Evolutionary conservation across 1,140 invertebrate species (phyloP).

Genomic region (Drosophila leontia): DNA sequence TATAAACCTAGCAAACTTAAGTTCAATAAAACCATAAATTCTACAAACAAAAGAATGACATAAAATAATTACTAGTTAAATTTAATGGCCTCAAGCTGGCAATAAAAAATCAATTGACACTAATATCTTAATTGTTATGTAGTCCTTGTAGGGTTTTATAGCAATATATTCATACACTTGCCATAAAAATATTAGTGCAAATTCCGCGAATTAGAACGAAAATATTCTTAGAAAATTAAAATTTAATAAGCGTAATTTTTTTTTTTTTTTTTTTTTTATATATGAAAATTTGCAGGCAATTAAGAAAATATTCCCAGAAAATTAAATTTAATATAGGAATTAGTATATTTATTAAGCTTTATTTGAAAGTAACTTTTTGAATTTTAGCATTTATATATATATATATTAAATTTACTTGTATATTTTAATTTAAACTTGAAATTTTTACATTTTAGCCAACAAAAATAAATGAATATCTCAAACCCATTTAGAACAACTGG

Average conservation of each 20-base stretch:
- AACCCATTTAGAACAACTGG: not conserved
- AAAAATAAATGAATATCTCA: not conserved
- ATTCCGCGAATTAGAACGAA: too few relatives aligned
- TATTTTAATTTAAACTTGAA: not conserved
- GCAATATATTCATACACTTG: not conserved
- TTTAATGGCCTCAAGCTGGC: constrained; percentile 1
- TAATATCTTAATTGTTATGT: constrained; percentile 10
- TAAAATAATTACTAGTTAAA: constrained; percentile 4
- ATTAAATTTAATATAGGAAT: not conserved
- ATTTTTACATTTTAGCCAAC: not conserved
- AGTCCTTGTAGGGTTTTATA: not conserved
- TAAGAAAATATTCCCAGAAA: not conserved
- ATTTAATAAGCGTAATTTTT: too few relatives aligned
- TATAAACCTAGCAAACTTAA: not conserved
- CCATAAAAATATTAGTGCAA: not conserved
- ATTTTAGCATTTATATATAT: too few relatives aligned
- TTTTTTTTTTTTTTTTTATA: too few relatives aligned
- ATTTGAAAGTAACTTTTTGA: too few relatives aligned
- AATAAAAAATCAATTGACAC: constrained; percentile 28
- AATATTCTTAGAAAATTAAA: not conserved
- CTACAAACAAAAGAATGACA: not conserved
- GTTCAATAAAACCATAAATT: constrained; percentile 15
- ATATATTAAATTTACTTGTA: not conserved
- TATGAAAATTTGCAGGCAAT: too few relatives aligned
- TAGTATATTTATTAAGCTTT: too few relatives aligned